Evolutionary conservation across 1,140 invertebrate genomes (phyloP), one percentile per base, ranked within the genome.

Genomic region (Hyphantria cunea): DNA sequence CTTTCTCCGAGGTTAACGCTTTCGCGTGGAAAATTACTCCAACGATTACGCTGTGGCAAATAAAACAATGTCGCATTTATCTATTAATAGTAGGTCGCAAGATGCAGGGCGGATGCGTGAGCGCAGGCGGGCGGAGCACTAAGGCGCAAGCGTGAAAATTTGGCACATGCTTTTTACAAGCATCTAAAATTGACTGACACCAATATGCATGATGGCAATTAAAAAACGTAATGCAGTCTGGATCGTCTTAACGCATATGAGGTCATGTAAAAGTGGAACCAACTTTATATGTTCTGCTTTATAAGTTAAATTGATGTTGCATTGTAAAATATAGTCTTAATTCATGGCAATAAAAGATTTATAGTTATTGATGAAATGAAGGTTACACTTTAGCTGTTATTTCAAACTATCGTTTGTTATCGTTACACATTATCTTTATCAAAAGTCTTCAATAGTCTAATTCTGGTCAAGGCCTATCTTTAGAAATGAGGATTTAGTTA

Each of bases 21-120:
- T 80, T 80, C 55, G 73, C 73, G 74, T 84, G 84, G 84, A 87
- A 87, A 87, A 82, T 56, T 84, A 85, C 84, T 65, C 64, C 58
- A 49, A 37, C 41, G 72, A 73, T 78, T 76, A 71, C 74, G 64
- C 48, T 67, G 70, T 54, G 66, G 66, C 72, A 75, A 74, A 80
- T 81, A 80, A 82, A 83, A 85, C 79, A 82, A 79, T 82, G 78
- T 81, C 74, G 80, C 76, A 72, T 72, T 70, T 80, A 79, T 78
- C 74, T 81, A 86, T 82, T 76, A 72, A 78, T 84, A 82, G 72
- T 61, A 49, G 68, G 64, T 66, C 68, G 68, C 25, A 52, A 66
- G 64, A 75, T 75, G 78, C 74, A 78, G 72, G 60, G 49, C 54
- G 66, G 45, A 14, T 53, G 69, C 66, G 71, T 52, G 48, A 31